Base-by-base conservation (phyloP, 2,797 vertebrate genomes). In the Oophaga sylvatica region DNA sequence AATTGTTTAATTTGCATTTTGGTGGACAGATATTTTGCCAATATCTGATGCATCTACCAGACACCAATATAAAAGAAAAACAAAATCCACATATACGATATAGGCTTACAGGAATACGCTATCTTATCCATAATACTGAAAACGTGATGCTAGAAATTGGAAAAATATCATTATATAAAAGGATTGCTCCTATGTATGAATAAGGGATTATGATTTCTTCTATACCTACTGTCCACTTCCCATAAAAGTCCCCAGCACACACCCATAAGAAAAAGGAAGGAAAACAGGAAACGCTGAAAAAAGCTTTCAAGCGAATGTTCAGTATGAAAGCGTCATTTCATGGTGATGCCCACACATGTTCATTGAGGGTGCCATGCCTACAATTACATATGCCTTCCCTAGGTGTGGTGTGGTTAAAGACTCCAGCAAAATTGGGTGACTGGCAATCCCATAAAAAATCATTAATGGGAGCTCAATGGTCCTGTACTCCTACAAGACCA, bases 231-330 rank as follows among this genome's bases (percentile, higher is more conserved):
- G 41, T 12, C 12, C 19, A n/a, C 19, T 48, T 45, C 45, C 41
- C 71, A 48, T 48, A 8, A 48, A n/a, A 75, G 11, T 45, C 35
- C 17, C 41, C 70, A 22, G 35, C 35, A 75, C 71, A 75, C 71
- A 48, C 71, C 41, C 41, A 48, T 4, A 7, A 22, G 35, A 22
- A 22, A 75, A 48, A n/a, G 11, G 41, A 13, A 75, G 11, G 41
- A 13, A 75, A 75, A n/a, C 41, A 75, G 35, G 70, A 45, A 75
- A 75, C 10, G 16, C 71, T 75, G 41, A 19, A 75, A 75, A 75
- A 12, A 16, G 41, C 31, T 71, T 10, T 11, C 19, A 75, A 75
- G 35, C 12, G 3, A 48, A 73, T 20, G 19, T 75, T 15, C 71
- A 13, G n/a, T 13, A 75, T 12, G 20, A 48, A 75, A 48, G 71